Percentiles rank a stretch among this genome's conserved stretches.
These are phyloP conservation scores for Caretta caretta DNA, from an alignment of 2,113 vertebrate genomes.

Conservation along the genomic window DNA sequence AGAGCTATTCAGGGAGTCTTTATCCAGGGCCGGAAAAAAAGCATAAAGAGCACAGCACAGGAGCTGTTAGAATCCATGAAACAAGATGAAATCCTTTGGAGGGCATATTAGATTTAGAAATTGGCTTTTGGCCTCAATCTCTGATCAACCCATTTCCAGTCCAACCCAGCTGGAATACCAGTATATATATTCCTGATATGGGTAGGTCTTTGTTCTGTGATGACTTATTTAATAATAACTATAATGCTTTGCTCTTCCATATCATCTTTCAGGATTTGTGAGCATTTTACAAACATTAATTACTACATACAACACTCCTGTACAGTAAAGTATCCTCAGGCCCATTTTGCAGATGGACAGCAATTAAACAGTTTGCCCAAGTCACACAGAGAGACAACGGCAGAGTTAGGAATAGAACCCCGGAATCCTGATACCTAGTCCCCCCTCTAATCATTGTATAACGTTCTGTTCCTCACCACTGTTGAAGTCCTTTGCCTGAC, in stretches of 20 bases:
- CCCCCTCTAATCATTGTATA: background rate
- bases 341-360: background rate
- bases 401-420: background rate
- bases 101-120: background rate
- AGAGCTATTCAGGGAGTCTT: background rate
- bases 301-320: background rate
- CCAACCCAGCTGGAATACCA: background rate
- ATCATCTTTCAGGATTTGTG: background rate
- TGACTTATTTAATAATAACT: background rate
- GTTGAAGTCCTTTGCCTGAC: background rate
- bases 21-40: background rate
- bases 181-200: background rate
- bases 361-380: background rate
- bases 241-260: background rate
- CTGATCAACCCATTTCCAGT: background rate
- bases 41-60: background rate
- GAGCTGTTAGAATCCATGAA: background rate
- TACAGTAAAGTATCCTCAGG: background rate
- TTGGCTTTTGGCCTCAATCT: background rate
- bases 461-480: background rate
- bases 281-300: background rate
- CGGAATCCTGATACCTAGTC: background rate
- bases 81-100: background rate
- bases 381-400: background rate
- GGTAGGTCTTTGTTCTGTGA: background rate